These are phyloP conservation scores for Varanus komodoensis DNA, from an alignment of 2,113 vertebrate species.

Conservation along the genomic window DNA sequence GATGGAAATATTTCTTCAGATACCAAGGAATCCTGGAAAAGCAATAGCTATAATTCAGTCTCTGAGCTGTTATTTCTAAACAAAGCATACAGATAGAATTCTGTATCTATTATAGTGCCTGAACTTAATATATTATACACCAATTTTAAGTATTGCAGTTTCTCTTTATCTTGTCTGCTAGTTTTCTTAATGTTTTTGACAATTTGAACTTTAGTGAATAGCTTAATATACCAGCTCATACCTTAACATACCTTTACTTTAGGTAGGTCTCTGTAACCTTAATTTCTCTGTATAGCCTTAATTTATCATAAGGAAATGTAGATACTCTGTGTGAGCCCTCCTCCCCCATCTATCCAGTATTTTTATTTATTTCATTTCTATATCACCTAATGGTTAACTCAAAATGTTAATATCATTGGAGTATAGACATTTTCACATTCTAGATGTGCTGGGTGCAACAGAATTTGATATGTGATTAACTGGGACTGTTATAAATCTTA, in stretches of 20 bases:
- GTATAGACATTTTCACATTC: neutral
- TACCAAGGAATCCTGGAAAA: neutral
- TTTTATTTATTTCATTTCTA: too few relatives aligned
- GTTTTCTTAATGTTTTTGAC: neutral
- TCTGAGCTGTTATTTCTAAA: neutral
- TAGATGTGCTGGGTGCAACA: neutral
- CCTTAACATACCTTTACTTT: neutral
- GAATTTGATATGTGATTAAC: constrained; percentile 8
- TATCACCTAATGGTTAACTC: neutral
- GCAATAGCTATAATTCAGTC: neutral
- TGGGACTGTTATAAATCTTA: neutral
- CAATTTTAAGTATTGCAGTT: neutral
- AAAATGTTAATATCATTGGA: neutral
- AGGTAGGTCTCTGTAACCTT: neutral
- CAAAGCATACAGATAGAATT: neutral
- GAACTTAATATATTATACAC: neutral
- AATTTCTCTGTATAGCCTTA: neutral
- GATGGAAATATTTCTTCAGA: neutral
- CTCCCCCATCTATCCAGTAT: neutral
- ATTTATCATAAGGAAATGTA: neutral
- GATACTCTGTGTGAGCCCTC: neutral
- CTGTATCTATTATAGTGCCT: neutral
- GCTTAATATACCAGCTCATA: neutral
- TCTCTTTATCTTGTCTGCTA: constrained; percentile 1
- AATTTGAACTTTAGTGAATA: neutral